Evolutionary conservation across 2,113 vertebrate genomes (phyloP), one percentile per base, ranked within the genome.

Genomic region (Podarcis muralis): DNA sequence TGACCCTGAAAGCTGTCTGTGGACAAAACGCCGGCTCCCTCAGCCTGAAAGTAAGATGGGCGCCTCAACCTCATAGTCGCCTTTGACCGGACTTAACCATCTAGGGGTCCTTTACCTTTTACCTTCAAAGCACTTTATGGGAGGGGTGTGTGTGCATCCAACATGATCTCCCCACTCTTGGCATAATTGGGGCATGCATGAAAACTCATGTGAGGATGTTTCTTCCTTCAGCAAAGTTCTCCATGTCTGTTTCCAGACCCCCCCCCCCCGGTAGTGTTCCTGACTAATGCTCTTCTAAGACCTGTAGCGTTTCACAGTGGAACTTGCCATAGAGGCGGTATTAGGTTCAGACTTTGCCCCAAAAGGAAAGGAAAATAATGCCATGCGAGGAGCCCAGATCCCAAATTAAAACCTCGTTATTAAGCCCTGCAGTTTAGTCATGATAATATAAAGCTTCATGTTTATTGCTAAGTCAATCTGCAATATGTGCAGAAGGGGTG

Each of bases 361-460:
- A 87, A 94, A 88, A 1, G 40, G 80, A 57, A 81, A 87, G 68
- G 69, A 87, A 6, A 92, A 57, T 2, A 90, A 48, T 37, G 22
- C 62, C 86, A 90, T 48, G 92, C 81, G 18, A 91, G 86, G 20
- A 94, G 23, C 37, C 84, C 2, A 88, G 66, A n/a, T 84, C 89
- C 7, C 80, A 95, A 92, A 92, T 93, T 93, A 92, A 94, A 95
- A 92, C 77, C 80, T 75, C 59, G 85, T 90, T 87, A 83, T 92
- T n/a, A 93, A 88, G 13, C 88, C 76, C 30, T 95, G 79, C 81
- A 43, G 0, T 85, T 94, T 93, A 92, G 79, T 91, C 23, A 57
- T 22, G 15, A 40, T 88, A 90, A 86, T 91, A 81, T 83, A 91
- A 93, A 80, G 43, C 11, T 93, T 92, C 1, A 5, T 83, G 25